These are phyloP conservation scores for Drosophila peninsularis DNA, from an alignment of 2,888 invertebrate species.

Conservation along the genomic window DNA sequence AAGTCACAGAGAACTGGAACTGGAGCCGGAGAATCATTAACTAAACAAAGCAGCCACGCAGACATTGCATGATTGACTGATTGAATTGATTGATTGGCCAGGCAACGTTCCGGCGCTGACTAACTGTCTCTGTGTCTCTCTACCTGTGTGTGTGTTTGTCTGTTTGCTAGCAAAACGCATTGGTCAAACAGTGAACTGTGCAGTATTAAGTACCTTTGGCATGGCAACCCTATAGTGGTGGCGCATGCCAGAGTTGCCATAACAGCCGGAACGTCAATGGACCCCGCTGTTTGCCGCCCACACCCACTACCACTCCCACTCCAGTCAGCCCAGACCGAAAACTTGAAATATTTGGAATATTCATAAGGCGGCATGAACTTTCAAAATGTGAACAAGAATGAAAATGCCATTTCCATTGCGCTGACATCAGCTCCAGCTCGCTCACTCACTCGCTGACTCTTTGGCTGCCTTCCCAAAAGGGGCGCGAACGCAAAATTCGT, in stretches of 20 bases:
- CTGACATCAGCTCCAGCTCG: conserved; percentile 19
- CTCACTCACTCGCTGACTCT: background rate
- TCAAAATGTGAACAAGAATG: background rate
- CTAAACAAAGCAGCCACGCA: conserved; percentile 24
- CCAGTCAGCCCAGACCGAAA: background rate
- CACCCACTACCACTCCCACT: no score
- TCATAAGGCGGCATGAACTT: conserved; percentile 39
- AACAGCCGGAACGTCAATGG: conserved; percentile 33
- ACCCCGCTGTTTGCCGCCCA: conserved; percentile 6
- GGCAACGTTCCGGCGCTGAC: background rate
- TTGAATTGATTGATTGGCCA: conserved; percentile 11
- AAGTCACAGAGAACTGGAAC: conserved; percentile 18
- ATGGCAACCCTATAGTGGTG: conserved; percentile 51
- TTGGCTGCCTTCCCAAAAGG: background rate
- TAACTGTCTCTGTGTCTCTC: background rate
- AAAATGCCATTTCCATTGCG: background rate
- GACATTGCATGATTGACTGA: conserved; percentile 11
- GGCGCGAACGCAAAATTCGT: conserved; percentile 61
- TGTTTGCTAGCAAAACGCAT: conserved; percentile 22
- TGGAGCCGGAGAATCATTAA: conserved; percentile 23
- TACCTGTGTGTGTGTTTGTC: background rate
- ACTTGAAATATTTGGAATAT: conserved; percentile 44
- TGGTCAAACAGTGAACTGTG: conserved; percentile 8
- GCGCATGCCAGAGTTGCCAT: conserved; percentile 41
- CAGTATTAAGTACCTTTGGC: conserved; percentile 61